These are phyloP conservation scores for Sphyrna mokarran DNA, from an alignment of 2,113 vertebrate species.

Conservation along the genomic window DNA sequence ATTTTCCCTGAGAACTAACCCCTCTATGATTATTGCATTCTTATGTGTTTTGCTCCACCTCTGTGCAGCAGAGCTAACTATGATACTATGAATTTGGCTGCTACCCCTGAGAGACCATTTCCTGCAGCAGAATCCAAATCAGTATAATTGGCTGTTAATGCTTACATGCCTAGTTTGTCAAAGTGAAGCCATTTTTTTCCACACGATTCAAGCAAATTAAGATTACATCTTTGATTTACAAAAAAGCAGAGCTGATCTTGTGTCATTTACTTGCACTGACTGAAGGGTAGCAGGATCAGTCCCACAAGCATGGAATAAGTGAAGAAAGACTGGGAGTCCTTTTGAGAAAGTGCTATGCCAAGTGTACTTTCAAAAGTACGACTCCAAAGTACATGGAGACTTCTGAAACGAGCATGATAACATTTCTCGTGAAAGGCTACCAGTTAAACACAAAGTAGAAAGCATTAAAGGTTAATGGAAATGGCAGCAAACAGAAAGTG, in stretches of 20 bases:
- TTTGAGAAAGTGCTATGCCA: not conserved
- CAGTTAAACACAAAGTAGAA: not conserved
- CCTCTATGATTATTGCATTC: no score
- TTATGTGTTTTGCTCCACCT: no score
- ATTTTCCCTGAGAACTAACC: no score
- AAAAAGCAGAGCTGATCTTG: not conserved
- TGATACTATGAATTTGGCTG: no score
- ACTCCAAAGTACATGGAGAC: not conserved
- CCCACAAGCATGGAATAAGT: not conserved
- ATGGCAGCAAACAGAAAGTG: no score
- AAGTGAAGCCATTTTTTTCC: not conserved
- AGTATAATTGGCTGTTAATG: not conserved
- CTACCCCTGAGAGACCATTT: no score
- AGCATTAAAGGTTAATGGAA: not conserved
- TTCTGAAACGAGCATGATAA: not conserved
- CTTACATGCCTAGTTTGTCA: not conserved
- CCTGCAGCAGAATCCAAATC: no score
- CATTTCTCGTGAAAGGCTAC: not conserved
- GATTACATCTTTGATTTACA: not conserved
- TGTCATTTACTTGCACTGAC: not conserved
- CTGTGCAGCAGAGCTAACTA: no score
- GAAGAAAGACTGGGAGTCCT: not conserved
- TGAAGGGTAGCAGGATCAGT: not conserved
- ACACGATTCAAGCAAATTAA: not conserved
- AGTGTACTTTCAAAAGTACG: not conserved